phyloP scores from a whole-genome alignment of 2,113 vertebrate genomes.

The Malurus alboscapulatus region DNA sequence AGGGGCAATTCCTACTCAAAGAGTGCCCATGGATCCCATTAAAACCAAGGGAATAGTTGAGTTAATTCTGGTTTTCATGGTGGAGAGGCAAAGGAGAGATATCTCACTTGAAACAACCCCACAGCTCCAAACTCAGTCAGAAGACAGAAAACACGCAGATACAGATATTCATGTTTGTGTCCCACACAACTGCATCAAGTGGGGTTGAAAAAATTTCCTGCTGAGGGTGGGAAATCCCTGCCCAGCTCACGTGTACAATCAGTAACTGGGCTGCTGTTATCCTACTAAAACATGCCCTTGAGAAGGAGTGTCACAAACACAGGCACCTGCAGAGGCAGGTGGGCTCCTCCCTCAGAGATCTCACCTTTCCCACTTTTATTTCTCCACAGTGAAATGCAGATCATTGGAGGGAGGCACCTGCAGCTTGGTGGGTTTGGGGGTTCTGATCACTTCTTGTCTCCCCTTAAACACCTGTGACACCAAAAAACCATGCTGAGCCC shows the following conservation, averaged over 20 bases:
- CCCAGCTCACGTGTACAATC: neutral
- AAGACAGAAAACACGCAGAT: neutral
- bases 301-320: neutral
- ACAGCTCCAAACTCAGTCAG: neutral
- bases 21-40: neutral
- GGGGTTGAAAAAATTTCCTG: neutral
- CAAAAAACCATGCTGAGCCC: neutral
- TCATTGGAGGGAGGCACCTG: neutral
- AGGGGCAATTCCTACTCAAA: neutral
- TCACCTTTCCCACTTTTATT: neutral
- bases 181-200: neutral
- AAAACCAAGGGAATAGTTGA: neutral
- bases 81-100: neutral
- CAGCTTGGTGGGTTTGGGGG: neutral
- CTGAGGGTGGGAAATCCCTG: neutral
- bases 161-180: fast-evolving
- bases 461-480: neutral
- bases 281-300: fast-evolving
- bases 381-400: neutral
- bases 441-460: neutral
- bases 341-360: neutral
- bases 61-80: neutral
- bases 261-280: neutral
- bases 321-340: neutral
- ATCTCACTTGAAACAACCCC: neutral